Percentiles rank a stretch among this genome's conserved stretches.
Conservation (phyloP, 2,113 vertebrate species). For the Scolopax mira region DNA sequence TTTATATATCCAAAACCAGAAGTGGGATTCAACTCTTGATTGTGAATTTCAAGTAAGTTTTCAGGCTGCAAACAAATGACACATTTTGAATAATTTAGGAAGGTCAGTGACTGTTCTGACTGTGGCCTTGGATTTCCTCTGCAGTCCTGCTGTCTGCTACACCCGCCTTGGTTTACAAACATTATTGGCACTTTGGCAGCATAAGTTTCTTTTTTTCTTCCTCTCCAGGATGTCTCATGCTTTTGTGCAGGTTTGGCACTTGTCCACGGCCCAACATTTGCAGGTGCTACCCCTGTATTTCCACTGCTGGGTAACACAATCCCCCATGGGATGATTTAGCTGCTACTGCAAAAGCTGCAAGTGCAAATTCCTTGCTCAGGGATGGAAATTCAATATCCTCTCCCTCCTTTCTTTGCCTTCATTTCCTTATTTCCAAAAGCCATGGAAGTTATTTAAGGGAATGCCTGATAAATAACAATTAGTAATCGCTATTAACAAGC, state of each 20-base stretch:
- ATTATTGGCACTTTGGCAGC: not conserved
- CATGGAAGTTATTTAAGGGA: not conserved
- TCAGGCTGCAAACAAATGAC: slow-evolving; percentile 13
- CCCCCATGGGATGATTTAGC: not conserved
- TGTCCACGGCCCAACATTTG: not conserved
- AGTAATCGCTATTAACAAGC: not conserved
- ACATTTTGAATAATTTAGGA: slow-evolving; percentile 38
- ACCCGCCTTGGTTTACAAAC: not conserved
- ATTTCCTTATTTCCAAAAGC: not conserved
- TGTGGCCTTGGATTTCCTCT: not conserved
- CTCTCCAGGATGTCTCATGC: not conserved
- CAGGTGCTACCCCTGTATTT: not conserved
- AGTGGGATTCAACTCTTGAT: slow-evolving; percentile 5
- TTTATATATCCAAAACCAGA: slow-evolving; percentile 16
- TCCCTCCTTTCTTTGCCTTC: not conserved
- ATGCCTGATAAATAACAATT: not conserved
- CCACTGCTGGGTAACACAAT: not conserved
- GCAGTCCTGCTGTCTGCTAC: not conserved
- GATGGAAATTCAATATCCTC: not conserved
- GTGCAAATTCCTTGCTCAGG: not conserved
- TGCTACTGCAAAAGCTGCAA: not conserved
- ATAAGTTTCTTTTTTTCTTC: not conserved
- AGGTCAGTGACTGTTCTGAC: slow-evolving; percentile 21
- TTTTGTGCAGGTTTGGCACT: not conserved
- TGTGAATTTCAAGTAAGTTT: not conserved